phyloP scores from a whole-genome alignment of 2,888 invertebrate species.

The Nematopogon swammerdamellus region DNA sequence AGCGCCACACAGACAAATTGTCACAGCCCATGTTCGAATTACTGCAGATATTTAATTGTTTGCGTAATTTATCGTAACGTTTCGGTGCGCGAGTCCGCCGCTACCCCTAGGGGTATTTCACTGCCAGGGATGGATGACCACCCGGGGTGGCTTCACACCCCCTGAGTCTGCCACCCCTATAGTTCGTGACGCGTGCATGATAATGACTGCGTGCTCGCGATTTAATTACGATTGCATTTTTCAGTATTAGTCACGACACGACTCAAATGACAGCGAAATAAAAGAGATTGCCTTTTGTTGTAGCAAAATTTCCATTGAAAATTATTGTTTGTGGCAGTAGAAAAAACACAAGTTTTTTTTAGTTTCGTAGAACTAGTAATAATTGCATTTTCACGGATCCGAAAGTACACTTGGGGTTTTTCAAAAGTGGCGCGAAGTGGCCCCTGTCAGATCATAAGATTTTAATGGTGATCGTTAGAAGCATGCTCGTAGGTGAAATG shows the following conservation, averaged over 20 bases:
- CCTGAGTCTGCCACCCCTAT: background rate
- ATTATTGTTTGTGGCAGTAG: too few species aligned
- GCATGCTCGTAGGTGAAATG: too few species aligned
- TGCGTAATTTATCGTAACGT: slow-evolving; percentile 44
- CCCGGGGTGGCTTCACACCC: background rate
- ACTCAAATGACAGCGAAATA: background rate
- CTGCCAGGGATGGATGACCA: background rate
- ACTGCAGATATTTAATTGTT: slow-evolving; percentile 58
- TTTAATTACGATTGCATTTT: slow-evolving; percentile 33
- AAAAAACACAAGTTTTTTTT: too few species aligned
- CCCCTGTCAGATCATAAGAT: too few species aligned
- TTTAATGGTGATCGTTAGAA: too few species aligned
- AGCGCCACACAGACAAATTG: slow-evolving; percentile 53
- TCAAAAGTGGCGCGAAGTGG: too few species aligned
- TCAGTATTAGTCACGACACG: slow-evolving; percentile 41
- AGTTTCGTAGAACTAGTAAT: too few species aligned
- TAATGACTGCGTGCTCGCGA: background rate
- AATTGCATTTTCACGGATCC: too few species aligned
- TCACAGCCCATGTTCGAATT: slow-evolving; percentile 54
- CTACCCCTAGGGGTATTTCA: background rate
- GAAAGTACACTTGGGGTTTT: too few species aligned
- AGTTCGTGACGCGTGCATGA: background rate
- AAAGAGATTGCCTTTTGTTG: too few species aligned
- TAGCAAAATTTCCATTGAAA: too few species aligned
- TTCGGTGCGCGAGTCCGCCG: background rate